Base-by-base conservation (phyloP, 2,113 vertebrate genomes). In the Syngnathoides biaculeatus region DNA sequence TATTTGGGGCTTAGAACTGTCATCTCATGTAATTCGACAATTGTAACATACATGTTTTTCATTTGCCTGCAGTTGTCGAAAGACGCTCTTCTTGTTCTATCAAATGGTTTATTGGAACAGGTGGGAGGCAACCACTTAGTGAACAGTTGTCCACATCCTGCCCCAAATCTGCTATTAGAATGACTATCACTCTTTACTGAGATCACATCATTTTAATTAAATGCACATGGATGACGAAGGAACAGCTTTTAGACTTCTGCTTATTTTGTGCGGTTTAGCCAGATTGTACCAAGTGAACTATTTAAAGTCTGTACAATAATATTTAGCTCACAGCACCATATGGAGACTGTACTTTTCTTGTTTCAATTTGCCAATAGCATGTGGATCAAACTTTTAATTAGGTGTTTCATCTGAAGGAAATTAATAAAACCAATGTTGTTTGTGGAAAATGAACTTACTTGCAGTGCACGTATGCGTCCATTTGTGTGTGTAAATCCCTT, bases 141-240 rank as follows among this genome's bases (percentile, higher is more conserved):
- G 20, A 38, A 76, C 22, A 64, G 71, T 20, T 79, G 79, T 85
- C 87, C 84, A 85, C 87, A 87, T 87, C 87, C 86, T 86, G 84
- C 68, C 77, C 47, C 59, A 64, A 71, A 66, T 66, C 66, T 68
- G 56, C 80, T 43, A 74, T 72, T 61, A 78, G 40, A 80, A 75
- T 63, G 50, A 70, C 45, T 50, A 58, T 19, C 73, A 64, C 71
- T 71, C 83, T 80, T 77, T 62, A 71, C 70, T 63, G 4, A 6
- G 60, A 39, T 75, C 66, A 71, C 65, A 35, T 53, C 15, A 19
- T 20, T 40, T 12, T 11, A 38, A 60, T n/a, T 40, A 4, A 57
- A 57, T n/a, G 48, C 8, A 50, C 19, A 50, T 20, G 48, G 48
- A 9, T 10, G 9, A 30, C 55, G 0, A 24, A 56, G 15, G 24